A percentile compares a stretch with the other conserved stretches of the same genome.
phyloP scores from a whole-genome alignment of 1,140 invertebrate species.

The Hypothenemus hampei region DNA sequence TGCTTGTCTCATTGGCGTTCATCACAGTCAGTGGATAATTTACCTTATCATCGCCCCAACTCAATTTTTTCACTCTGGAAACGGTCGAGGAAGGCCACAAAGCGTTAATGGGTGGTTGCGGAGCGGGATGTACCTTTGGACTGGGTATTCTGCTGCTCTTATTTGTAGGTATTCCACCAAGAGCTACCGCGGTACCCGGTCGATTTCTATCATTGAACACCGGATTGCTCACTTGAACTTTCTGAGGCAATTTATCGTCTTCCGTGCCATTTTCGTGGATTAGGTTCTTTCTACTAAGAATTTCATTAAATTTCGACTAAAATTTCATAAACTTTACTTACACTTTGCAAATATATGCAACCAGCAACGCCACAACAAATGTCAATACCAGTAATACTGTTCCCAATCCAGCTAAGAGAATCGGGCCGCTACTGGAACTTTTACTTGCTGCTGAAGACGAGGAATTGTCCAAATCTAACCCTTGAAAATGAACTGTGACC shows the following conservation, averaged over 20 bases:
- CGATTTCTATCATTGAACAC: slow-evolving; percentile 37
- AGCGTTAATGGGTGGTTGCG: slow-evolving; percentile 33
- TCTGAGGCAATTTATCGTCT: background rate
- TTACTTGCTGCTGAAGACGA: slow-evolving; percentile 45
- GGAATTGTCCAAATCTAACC: slow-evolving; percentile 42
- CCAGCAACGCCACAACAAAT: slow-evolving; percentile 66
- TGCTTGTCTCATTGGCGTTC: background rate
- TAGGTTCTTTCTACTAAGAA: background rate
- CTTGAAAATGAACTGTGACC: slow-evolving; percentile 65
- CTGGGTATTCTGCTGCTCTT: slow-evolving; percentile 37
- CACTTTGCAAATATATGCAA: slow-evolving; percentile 73
- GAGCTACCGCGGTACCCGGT: slow-evolving; percentile 38
- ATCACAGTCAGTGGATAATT: background rate
- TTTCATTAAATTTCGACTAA: background rate
- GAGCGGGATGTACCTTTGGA: slow-evolving; percentile 44
- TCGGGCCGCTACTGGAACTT: slow-evolving; percentile 50
- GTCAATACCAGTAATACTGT: slow-evolving; percentile 65
- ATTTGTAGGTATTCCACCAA: slow-evolving; percentile 40
- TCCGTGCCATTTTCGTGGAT: background rate
- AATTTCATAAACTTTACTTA: slow-evolving; percentile 48
- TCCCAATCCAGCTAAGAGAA: slow-evolving; percentile 65
- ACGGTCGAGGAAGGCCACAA: slow-evolving; percentile 45
- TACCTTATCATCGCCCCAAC: slow-evolving; percentile 64
- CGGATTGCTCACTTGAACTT: slow-evolving; percentile 36
- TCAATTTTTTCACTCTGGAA: slow-evolving; percentile 64